Base-by-base conservation (phyloP, 2,888 invertebrate species). In the Drosophila pseudotakahashii region DNA sequence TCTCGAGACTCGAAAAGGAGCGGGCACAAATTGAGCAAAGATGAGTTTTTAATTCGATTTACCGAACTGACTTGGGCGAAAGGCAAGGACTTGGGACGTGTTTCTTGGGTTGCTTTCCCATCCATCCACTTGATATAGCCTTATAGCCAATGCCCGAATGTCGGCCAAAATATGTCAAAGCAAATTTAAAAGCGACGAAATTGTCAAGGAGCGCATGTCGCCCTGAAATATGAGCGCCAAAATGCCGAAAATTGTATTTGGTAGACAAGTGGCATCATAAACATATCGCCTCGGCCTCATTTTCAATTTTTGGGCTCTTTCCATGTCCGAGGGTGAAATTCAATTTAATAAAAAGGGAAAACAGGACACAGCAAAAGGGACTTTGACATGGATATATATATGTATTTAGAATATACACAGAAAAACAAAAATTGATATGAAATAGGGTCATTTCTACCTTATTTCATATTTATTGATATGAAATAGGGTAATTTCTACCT, bases 11-110 rank as follows among this genome's bases (percentile, higher is more conserved):
- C 11, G 47, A 34, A 14, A 34, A 54, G 67, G 47, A 72, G 64
- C 44, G 13, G 10, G 41, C 53, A 45, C 66, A 75, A 75, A 84
- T 87, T 82, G 81, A 66, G 64, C 70, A 67, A 71, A 79, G 85
- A 87, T 81, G 78, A 81, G 79, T 85, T 83, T 87, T 87, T 83
- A 87, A 83, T 83, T 81, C 76, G 82, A 87, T 82, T 81, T 60
- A 50, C 62, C 62, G 41, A 30, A 50, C 62, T 34, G 62, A 48
- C 41, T 41, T 32, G 37, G 34, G 26, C 52, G 50, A 41, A 26
- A 26, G 19, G 32, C 16, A 13, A 41, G 57, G 36, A 41, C 58
- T 60, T 54, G 59, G 60, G 42, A 54, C 63, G 36, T 48, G 51
- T 53, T 51, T 42, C 13, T 13, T 47, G 52, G 59, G 69, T n/a